These are phyloP conservation scores for Pedicia rivosa DNA, from an alignment of 2,888 invertebrate genomes.

Conservation along the genomic window DNA sequence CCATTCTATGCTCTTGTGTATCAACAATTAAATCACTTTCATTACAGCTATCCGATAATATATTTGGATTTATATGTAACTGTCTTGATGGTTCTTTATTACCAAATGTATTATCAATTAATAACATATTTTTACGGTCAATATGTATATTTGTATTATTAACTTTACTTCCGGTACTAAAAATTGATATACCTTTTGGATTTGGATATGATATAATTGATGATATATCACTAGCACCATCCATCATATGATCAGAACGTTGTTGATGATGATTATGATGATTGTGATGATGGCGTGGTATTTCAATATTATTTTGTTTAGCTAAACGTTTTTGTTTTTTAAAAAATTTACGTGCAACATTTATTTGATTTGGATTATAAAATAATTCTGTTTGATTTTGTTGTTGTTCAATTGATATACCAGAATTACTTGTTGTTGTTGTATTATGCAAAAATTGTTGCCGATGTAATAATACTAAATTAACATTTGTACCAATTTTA, in stretches of 20 bases:
- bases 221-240: conserved; percentile 37
- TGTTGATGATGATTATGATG: too few species aligned
- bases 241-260: conserved; percentile 33
- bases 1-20: conserved; percentile 23
- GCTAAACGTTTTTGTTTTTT: conserved; percentile 64
- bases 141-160: conserved; percentile 70
- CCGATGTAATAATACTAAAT: conserved; percentile 47
- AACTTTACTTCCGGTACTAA: conserved; percentile 57
- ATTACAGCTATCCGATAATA: conserved; percentile 45
- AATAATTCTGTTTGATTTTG: conserved; percentile 57
- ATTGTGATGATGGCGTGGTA: conserved; percentile 28
- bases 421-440: conserved; percentile 29
- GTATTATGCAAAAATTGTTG: conserved; percentile 56
- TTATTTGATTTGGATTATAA: conserved; percentile 87
- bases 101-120: conserved; percentile 17
- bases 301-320: conserved; percentile 55
- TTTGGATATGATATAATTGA: conserved; percentile 32
- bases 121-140: conserved; percentile 29
- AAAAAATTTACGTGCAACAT: conserved; percentile 84
- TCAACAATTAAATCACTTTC: conserved; percentile 31
- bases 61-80: conserved; percentile 43
- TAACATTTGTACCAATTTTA: conserved; percentile 37
- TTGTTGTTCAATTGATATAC: conserved; percentile 17
- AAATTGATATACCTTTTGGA: conserved; percentile 37
- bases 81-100: conserved; percentile 19